These are phyloP conservation scores for Calcarius lapponicus DNA, from an alignment of 2,797 vertebrate genomes.

Conservation along the genomic window DNA sequence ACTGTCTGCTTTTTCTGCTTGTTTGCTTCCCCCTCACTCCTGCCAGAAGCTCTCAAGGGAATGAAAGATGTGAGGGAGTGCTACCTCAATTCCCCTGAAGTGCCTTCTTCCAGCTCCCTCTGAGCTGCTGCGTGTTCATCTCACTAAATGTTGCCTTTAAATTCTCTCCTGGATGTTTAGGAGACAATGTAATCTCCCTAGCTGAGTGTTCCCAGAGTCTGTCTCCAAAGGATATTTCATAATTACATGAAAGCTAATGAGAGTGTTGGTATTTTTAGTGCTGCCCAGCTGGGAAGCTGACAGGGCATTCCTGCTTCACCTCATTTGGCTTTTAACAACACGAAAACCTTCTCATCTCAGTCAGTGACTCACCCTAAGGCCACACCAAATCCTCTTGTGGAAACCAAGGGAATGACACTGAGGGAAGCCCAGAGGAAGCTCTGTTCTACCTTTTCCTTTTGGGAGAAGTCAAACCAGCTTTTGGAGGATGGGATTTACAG, in stretches of 20 bases:
- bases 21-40: not conserved
- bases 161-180: not conserved
- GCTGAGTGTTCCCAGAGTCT: not conserved
- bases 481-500: not conserved
- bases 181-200: not conserved
- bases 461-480: not conserved
- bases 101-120: not conserved
- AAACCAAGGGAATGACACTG: not conserved
- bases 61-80: not conserved
- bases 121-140: not conserved
- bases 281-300: constrained; percentile 12
- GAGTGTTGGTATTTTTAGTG: not conserved
- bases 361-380: not conserved
- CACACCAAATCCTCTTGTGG: not conserved
- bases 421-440: not conserved
- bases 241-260: constrained; percentile 15
- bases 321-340: not conserved
- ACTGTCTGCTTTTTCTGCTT: not conserved
- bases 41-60: not conserved
- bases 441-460: not conserved
- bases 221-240: not conserved
- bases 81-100: not conserved
- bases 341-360: not conserved
- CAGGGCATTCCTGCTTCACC: not conserved
- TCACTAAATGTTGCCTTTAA: not conserved